A percentile compares a stretch with the other conserved stretches of the same genome.
Conservation (phyloP, 2,888 invertebrate genomes). For the Itoplectis maculator region DNA sequence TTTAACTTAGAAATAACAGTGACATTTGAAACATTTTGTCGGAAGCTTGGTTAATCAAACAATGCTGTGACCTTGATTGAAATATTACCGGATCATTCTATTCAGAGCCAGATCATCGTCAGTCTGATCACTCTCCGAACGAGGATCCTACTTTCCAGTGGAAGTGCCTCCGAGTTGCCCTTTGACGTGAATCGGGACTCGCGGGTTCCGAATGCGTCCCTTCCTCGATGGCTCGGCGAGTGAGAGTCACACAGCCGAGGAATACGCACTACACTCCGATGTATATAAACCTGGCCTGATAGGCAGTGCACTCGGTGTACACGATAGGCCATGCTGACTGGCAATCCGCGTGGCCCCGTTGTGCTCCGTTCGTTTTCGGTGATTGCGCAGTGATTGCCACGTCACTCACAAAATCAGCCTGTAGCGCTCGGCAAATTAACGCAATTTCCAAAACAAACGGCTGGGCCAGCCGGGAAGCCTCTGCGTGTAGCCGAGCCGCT, state of each 20-base stretch:
- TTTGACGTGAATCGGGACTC: not conserved
- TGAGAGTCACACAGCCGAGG: not conserved
- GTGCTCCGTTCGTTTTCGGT: constrained; percentile 77
- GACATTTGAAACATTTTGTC: constrained; percentile 79
- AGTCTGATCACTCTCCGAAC: constrained; percentile 45
- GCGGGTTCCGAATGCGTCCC: not conserved
- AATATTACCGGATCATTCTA: constrained; percentile 66
- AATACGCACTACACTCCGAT: not conserved
- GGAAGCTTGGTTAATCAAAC: not conserved
- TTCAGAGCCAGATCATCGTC: constrained; percentile 49
- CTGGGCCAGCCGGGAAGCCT: constrained; percentile 55
- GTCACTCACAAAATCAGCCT: constrained; percentile 82
- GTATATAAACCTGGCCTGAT: not conserved
- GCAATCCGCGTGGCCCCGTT: constrained; percentile 62
- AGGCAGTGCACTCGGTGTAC: constrained; percentile 5
- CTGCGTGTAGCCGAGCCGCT: constrained; percentile 48
- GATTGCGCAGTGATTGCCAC: constrained; percentile 82
- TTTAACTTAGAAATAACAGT: too few species aligned
- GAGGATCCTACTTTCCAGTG: not conserved
- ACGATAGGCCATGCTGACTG: constrained; percentile 35
- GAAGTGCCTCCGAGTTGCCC: not conserved
- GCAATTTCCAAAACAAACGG: constrained; percentile 82
- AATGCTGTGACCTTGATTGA: constrained; percentile 63
- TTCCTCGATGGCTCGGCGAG: not conserved
- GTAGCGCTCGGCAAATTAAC: constrained; percentile 82